Evolutionary conservation across 2,888 invertebrate species (phyloP).

Genomic region (Agonopterix subpropinquella): DNA sequence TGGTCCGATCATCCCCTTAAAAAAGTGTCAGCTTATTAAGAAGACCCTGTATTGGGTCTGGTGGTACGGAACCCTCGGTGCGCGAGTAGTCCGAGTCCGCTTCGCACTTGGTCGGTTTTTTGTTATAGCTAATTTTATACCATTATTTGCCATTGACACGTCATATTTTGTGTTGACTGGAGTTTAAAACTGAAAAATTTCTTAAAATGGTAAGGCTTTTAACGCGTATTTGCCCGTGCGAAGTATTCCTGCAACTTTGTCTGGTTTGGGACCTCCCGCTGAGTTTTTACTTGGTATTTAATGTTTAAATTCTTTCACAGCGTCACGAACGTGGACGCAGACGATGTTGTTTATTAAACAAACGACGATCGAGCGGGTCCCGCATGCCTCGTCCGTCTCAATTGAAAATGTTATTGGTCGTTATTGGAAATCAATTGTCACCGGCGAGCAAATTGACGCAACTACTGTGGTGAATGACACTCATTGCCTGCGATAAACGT

Average conservation of each 20-base stretch:
- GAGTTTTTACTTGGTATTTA: constrained; percentile 23
- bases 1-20: no score
- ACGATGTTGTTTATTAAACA: constrained; percentile 60
- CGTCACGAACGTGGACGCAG: constrained; percentile 44
- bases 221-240: constrained; percentile 20
- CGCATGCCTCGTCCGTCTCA: constrained; percentile 63
- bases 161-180: constrained; percentile 21
- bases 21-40: no score
- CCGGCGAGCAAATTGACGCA: constrained; percentile 41
- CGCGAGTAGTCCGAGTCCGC: no score
- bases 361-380: constrained; percentile 59
- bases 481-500: constrained; percentile 3
- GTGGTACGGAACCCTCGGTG: no score
- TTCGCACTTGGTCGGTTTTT: no score
- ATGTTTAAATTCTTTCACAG: constrained; percentile 37
- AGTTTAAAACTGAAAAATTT: constrained; percentile 18
- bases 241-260: constrained; percentile 29
- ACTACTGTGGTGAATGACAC: constrained; percentile 44
- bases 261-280: constrained; percentile 35
- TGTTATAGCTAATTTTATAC: no score
- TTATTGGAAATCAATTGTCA: constrained; percentile 74
- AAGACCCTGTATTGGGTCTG: no score
- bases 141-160: constrained; percentile 12
- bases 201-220: constrained; percentile 14
- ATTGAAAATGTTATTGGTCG: constrained; percentile 71